Base-by-base conservation (phyloP, 1,140 invertebrate genomes). In the Drosophila nannoptera region DNA sequence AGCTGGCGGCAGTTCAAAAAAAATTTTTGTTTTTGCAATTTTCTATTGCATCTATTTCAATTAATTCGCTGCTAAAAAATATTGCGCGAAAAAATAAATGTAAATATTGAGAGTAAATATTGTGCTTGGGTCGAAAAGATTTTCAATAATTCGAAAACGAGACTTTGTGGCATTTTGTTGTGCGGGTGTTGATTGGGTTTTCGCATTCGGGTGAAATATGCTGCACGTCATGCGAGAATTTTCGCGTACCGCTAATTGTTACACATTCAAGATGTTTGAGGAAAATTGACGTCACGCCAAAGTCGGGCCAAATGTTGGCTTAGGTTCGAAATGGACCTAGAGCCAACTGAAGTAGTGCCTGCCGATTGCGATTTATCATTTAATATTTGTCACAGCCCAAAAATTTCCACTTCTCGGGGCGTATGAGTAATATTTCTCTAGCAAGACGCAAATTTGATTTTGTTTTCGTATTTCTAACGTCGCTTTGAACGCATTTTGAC, bases 1-100 rank as follows among this genome's bases (percentile, higher is more conserved):
- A n/a, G 63, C 64, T 84, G 81, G 81, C 81, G 86, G 64, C 12
- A 60, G 67, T 40, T 80, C 77, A n/a, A n/a, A n/a, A 84, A 82
- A 65, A 53, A 32, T 63, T 48, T 56, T 40, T 29, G 16, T 36
- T 45, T 42, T 48, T 73, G 48, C n/a, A n/a, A n/a, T n/a, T 42
- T 46, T 46, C 11, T 43, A 14, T n/a, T 16, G 49, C 62, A 75
- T 78, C 73, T 73, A 70, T 62, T 68, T 40, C 66, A 86, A 80
- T 84, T 80, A 68, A 66, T 73, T 68, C 43, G 64, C 75, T 50
- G 69, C 42, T n/a, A 7, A 55, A 16, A 50, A 6, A 14, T n/a
- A 42, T 42, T 12, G 14, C 4, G 22, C n/a, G 32, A 43, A 55
- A 42, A 36, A 50, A 32, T 58, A n/a, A n/a, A n/a, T n/a, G n/a